Base-by-base conservation (phyloP, 1,140 invertebrate genomes). In the Eumaeus atala region DNA sequence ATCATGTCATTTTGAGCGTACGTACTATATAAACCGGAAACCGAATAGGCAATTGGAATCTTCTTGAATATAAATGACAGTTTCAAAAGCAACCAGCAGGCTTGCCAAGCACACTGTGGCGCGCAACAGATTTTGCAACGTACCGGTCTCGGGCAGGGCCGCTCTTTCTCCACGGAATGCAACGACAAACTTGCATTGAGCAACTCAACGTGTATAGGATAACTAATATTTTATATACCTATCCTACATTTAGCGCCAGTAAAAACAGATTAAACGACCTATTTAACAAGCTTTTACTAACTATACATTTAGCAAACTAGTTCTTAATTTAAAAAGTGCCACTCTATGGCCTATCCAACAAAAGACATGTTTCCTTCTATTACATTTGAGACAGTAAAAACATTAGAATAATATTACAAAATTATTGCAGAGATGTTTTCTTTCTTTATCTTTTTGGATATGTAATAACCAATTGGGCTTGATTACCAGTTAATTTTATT, bases 151-250 rank as follows among this genome's bases (percentile, higher is more conserved):
- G 56, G 73, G 66, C 68, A 78, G 71, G 77, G 73, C 75, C 70
- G 67, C 67, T 81, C 77, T 82, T 81, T 84, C 80, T 81, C 70
- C 54, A 58, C 49, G 64, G 75, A 78, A 83, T 75, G 74, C 65
- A 70, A 69, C 67, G 65, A 72, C 63, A 69, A 72, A 67, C 59
- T 64, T 48, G 54, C 51, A 61, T 74, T 76, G 54, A 38, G 69
- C 70, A 80, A 77, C 49, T 47, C 70, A 80, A 77, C 49, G 48
- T 17, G 51, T 33, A 54, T 66, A 57, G 55, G 56, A 40, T 52
- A 40, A 18, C 37, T 42, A 33, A 51, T 51, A 52, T 40, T 52
- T 12, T 14, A 37, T 44, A 16, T 44, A 16, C 17, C 2, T 5
- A 44, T 9, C 21, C 21, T 28, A 28, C 21, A 28, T 28, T 28